phyloP scores from a whole-genome alignment of 2,113 vertebrate species.

The Tachuris rubrigastra region DNA sequence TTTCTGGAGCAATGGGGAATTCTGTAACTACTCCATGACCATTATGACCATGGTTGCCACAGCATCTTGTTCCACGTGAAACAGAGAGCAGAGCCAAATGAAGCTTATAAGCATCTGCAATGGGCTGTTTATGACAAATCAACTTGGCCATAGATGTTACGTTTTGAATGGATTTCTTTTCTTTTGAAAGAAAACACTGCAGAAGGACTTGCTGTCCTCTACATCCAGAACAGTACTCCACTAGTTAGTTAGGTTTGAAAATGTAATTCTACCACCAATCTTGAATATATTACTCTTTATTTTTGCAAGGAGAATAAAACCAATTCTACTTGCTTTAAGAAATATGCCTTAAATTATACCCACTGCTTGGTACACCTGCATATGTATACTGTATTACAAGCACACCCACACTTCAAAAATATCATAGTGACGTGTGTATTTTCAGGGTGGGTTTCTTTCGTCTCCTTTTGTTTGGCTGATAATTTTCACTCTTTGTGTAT shows the following conservation, averaged over 20 bases:
- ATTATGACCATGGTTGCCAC: background rate
- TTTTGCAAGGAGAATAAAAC: background rate
- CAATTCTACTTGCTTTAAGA: background rate
- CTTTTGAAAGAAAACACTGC: background rate
- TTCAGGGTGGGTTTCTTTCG: background rate
- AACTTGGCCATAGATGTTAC: background rate
- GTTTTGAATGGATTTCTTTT: background rate
- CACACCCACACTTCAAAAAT: background rate
- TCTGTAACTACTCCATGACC: background rate
- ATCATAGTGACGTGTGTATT: background rate
- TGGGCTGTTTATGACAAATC: background rate
- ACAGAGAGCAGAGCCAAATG: background rate
- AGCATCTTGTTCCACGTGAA: background rate
- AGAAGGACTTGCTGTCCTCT: background rate
- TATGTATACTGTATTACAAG: background rate
- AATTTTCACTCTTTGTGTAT: background rate
- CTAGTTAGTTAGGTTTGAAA: background rate
- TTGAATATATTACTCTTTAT: background rate
- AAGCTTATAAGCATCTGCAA: background rate
- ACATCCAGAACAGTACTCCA: background rate
- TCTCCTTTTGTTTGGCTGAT: background rate
- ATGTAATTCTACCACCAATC: background rate
- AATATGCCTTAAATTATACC: background rate
- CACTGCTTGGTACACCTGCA: background rate
- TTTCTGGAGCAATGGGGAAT: background rate